Evolutionary conservation across 2,888 invertebrate genomes (phyloP).

Genomic region (Eulithis prunata): DNA sequence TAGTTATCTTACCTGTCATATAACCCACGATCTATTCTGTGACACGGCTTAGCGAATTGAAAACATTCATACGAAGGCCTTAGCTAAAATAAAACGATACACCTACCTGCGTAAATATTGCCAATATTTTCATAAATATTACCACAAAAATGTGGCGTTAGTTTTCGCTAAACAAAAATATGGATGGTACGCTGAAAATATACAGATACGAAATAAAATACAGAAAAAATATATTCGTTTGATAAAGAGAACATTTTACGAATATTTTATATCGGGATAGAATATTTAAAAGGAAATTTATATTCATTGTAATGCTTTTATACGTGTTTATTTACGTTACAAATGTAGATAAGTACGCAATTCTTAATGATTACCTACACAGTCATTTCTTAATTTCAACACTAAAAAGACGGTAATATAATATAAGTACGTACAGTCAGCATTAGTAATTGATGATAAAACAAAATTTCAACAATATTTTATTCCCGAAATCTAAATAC

Average conservation of each 20-base stretch:
- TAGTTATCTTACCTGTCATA: too few species aligned
- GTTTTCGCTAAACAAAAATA: slow-evolving; percentile 14
- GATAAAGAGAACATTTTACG: slow-evolving; percentile 1
- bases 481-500: too few species aligned
- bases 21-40: too few species aligned
- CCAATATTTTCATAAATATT: slow-evolving; percentile 3
- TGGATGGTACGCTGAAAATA: slow-evolving; percentile 9
- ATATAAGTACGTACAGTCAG: too few species aligned
- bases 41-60: too few species aligned
- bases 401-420: too few species aligned
- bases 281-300: slow-evolving; percentile 12
- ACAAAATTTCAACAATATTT: too few species aligned
- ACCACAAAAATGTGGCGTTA: slow-evolving; percentile 2
- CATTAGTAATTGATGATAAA: too few species aligned
- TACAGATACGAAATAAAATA: slow-evolving; percentile 5
- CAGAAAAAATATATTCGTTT: slow-evolving; percentile 7
- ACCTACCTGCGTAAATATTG: background rate
- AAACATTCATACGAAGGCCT: too few species aligned
- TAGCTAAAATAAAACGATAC: background rate
- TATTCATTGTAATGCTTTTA: slow-evolving; percentile 9
- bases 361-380: background rate
- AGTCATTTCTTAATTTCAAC: background rate
- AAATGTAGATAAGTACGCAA: background rate
- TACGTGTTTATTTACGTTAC: background rate
- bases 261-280: slow-evolving; percentile 2